Base-by-base conservation (phyloP, 2,113 vertebrate genomes). In the Equus quagga region DNA sequence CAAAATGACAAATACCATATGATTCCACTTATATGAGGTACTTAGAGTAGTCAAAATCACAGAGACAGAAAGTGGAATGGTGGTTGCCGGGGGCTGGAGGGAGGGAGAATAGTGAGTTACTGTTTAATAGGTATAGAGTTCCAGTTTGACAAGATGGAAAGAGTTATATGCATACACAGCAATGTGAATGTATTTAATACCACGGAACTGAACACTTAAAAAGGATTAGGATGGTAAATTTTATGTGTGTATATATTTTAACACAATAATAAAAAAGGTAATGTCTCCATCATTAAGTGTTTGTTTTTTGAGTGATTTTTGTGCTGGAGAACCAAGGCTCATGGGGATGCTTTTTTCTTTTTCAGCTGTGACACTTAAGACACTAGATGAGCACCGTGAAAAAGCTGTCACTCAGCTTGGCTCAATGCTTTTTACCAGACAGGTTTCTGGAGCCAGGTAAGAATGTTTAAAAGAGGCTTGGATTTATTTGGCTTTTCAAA, bases 401-500 rank as follows among this genome's bases (percentile, higher is more conserved):
- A 98, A 94, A 96, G 99, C 99, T 14, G 98, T 99, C 98, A 99
- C 99, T 44, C 99, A 99, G 84, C 99, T 99, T 76, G 99, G 99
- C 98, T 99, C 99, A 67, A 99, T 99, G 99, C 98, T 99, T 97
- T 99, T 99, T 98, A 99, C 99, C 86, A 99, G 99, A 98, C 99
- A 99, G 91, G 99, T 99, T 98, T 99, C 99, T 44, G 99, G 99
- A 97, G 99, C 99, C 94, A 99, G 99, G 99, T 99, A 97, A 96
- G 99, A 80, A 31, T 89, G 2, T 94, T 75, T 46, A 44, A 72
- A 75, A 94, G 46, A 76, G 65, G 18, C n/a, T 28, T 76, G 58
- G 23, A 13, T 83, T 83, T 90, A n/a, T 64, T 82, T 82, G 60
- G 12, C 46, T 81, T 97, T 88, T 78, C n/a, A 26, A 46, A 67